Base-by-base conservation (phyloP, 1,140 invertebrate genomes). In the Panagrolaimus sp. region DNA sequence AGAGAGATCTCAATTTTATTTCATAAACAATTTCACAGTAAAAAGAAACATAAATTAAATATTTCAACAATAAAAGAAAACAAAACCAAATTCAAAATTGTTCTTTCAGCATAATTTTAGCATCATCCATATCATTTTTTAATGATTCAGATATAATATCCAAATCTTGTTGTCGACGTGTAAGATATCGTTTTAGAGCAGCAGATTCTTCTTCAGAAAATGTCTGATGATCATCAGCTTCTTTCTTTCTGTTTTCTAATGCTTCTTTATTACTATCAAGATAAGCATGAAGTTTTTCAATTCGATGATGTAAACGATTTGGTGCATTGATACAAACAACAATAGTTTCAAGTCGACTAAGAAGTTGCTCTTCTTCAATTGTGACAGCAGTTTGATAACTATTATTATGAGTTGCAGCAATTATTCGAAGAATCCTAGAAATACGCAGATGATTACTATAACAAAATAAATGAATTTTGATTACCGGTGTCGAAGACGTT, bases 391-490 rank as follows among this genome's bases (percentile, higher is more conserved):
- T 58, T 3, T 21, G 28, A 58, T 26, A 28, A 8, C 52, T 21
- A 0, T 1, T 4, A 21, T 26, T 58, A 28, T 58, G 52, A 28
- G 10, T 21, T n/a, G 52, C 52, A 28, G 52, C 8, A 21, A 58
- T 58, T 21, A 58, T 17, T 12, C 52, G 52, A 28, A 58, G 52
- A 21, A 58, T 58, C 8, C 52, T 58, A 28, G 5, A 58, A 58
- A 14, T 48, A n/a, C 21, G 17, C 1, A 8, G 8, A 26, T 26
- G 21, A 21, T 52, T 52, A 12, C 15, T 5, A 8, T 21, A 58
- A 55, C 21, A 3, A 21, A 24, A 4, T n/a, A 21, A 58, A 0
- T 0, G 28, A 21, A 3, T 1, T 10, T 26, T 2, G 17, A 58
- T n/a, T 12, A 58, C 52, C 52, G 1, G 8, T 58, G 52, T 58